phyloP scores from a whole-genome alignment of 2,888 invertebrate species.

The Parnassius orleans region DNA sequence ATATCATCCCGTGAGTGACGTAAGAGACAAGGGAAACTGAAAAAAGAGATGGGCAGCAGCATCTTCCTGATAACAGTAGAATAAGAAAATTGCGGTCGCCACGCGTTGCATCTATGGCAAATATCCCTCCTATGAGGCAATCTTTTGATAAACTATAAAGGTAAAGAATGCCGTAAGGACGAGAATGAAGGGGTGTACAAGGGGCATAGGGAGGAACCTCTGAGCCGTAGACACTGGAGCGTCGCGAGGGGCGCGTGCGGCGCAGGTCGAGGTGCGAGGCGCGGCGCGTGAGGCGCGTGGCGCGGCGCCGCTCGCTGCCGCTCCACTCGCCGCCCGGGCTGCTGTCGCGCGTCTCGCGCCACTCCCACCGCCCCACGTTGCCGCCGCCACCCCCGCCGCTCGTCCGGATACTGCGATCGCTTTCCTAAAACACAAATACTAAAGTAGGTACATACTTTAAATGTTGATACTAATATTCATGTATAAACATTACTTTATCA shows the following conservation, averaged over 20 bases:
- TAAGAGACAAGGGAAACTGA: no score
- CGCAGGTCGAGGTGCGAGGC: conserved; percentile 71
- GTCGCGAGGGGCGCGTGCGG: conserved; percentile 48
- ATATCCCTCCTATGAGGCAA: no score
- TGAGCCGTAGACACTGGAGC: conserved; percentile 62
- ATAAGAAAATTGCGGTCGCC: no score
- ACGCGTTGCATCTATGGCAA: no score
- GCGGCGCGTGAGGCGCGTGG: conserved; percentile 54
- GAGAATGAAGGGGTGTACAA: background rate
- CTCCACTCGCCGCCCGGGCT: conserved; percentile 63
- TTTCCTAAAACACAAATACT: conserved; percentile 48
- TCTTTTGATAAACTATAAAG: no score
- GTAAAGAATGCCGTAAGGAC: no score
- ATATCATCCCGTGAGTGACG: no score
- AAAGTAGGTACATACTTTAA: no score
- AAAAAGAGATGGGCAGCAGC: no score
- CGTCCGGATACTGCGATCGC: conserved; percentile 65
- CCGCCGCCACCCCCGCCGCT: conserved; percentile 50
- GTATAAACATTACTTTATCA: no score
- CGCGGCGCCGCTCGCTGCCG: conserved; percentile 43
- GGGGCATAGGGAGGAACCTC: conserved; percentile 45
- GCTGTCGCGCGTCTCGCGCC: conserved; percentile 63
- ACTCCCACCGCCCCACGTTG: conserved; percentile 56
- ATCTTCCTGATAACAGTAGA: no score
- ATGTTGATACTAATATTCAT: no score